Conservation (phyloP, 1,140 invertebrate genomes). For the Diachasma alloeum region DNA sequence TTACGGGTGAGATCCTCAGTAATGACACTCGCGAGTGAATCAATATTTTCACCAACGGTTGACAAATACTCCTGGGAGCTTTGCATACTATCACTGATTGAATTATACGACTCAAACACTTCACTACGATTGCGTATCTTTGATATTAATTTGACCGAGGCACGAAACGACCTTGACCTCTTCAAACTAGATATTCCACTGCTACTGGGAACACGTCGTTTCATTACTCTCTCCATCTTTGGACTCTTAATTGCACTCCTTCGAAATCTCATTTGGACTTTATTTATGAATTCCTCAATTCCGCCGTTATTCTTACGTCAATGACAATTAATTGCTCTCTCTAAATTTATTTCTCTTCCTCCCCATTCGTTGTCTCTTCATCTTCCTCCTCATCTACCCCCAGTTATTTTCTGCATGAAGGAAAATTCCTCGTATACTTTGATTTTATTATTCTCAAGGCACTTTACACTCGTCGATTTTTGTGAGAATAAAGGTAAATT, state of each 20-base stretch:
- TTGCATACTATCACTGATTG: slow-evolving; percentile 28
- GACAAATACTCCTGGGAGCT: slow-evolving; percentile 8
- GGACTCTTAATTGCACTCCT: slow-evolving; percentile 44
- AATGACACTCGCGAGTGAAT: neutral
- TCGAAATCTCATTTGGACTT: slow-evolving; percentile 57
- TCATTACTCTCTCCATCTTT: slow-evolving; percentile 54
- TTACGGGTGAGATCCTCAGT: neutral
- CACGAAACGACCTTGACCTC: slow-evolving; percentile 75
- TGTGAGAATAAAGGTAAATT: neutral
- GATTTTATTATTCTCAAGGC: neutral
- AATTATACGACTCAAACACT: slow-evolving; percentile 21
- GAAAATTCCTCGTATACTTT: neutral
- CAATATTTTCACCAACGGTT: neutral
- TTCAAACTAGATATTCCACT: slow-evolving; percentile 60
- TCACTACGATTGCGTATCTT: slow-evolving; percentile 53
- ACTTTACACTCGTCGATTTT: no score
- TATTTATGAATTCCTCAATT: neutral
- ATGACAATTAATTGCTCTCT: neutral
- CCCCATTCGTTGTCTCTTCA: neutral
- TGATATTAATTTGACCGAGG: slow-evolving; percentile 73
- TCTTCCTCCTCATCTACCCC: neutral
- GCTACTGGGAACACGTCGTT: slow-evolving; percentile 34
- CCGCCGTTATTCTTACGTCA: neutral
- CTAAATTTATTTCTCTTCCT: neutral
- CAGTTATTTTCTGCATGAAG: neutral